phyloP scores from a whole-genome alignment of 2,888 invertebrate genomes.

The Clostera curtula region DNA sequence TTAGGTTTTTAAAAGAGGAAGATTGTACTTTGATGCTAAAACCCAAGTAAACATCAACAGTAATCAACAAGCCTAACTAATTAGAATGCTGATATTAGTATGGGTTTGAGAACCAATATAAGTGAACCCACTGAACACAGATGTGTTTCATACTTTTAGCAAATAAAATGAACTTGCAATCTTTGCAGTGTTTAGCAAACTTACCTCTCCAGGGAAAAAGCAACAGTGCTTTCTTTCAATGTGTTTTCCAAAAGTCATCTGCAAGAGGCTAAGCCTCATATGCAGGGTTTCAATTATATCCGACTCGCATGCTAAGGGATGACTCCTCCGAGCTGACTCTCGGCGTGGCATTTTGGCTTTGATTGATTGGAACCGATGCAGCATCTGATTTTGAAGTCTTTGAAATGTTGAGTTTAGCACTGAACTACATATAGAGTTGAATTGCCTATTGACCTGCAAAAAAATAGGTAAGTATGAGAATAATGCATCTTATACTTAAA shows the following conservation, averaged over 20 bases:
- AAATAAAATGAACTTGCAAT: constrained; percentile 5
- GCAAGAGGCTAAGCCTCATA: constrained; percentile 91
- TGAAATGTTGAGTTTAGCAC: constrained; percentile 90
- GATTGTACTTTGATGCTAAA: no score
- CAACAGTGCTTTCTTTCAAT: constrained; percentile 95
- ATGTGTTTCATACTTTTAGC: constrained; percentile 1
- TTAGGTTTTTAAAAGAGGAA: no score
- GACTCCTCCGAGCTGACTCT: constrained; percentile 92
- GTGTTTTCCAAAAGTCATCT: constrained; percentile 96
- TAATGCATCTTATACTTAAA: not conserved
- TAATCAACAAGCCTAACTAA: no score
- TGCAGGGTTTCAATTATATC: constrained; percentile 95
- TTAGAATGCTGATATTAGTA: no score
- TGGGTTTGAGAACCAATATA: no score
- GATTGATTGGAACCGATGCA: constrained; percentile 88
- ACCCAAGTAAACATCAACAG: no score
- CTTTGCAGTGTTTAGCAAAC: no score
- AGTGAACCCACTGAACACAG: no score
- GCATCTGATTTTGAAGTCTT: constrained; percentile 88
- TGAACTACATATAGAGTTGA: constrained; percentile 86
- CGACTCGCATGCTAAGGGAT: constrained; percentile 92
- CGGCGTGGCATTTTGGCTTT: constrained; percentile 94
- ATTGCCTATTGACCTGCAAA: constrained; percentile 84
- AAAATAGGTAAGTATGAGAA: not conserved
- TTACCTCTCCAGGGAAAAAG: constrained; percentile 95